Conservation (phyloP, 2,888 invertebrate species). For the Acanthopleura granulata region DNA sequence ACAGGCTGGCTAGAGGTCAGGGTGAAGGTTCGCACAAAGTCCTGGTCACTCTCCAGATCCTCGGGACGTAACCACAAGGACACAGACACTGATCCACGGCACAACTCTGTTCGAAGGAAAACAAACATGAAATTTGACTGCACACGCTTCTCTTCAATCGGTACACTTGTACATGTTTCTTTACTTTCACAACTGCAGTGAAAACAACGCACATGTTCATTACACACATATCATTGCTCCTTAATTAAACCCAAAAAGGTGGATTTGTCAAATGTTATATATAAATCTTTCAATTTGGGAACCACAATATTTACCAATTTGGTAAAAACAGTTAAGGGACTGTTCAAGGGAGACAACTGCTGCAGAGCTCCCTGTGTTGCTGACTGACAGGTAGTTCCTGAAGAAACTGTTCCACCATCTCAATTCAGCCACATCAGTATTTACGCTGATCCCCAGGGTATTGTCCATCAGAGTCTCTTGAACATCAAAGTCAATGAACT, state of each 20-base stretch:
- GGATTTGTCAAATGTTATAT: not conserved
- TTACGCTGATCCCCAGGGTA: not conserved
- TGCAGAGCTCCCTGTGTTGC: not conserved
- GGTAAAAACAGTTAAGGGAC: not conserved
- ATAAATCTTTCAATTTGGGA: not conserved
- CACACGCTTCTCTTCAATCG: not conserved
- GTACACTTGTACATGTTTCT: too few relatives aligned
- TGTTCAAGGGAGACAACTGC: not conserved
- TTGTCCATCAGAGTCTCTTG: not conserved
- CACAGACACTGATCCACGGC: not conserved
- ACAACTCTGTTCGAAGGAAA: not conserved
- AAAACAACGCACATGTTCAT: too few relatives aligned
- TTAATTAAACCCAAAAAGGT: too few relatives aligned
- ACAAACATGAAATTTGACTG: not conserved
- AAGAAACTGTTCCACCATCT: not conserved
- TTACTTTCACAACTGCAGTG: too few relatives aligned
- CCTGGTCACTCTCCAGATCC: slow-evolving; percentile 9
- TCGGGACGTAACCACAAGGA: not conserved
- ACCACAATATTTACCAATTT: not conserved
- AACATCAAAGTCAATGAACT: not conserved
- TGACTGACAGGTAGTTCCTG: not conserved
- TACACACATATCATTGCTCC: too few relatives aligned
- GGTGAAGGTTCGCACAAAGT: not conserved
- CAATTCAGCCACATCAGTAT: not conserved
- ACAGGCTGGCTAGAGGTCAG: not conserved